These are phyloP conservation scores for Tortrix viridana DNA, from an alignment of 2,888 invertebrate species.

Conservation along the genomic window DNA sequence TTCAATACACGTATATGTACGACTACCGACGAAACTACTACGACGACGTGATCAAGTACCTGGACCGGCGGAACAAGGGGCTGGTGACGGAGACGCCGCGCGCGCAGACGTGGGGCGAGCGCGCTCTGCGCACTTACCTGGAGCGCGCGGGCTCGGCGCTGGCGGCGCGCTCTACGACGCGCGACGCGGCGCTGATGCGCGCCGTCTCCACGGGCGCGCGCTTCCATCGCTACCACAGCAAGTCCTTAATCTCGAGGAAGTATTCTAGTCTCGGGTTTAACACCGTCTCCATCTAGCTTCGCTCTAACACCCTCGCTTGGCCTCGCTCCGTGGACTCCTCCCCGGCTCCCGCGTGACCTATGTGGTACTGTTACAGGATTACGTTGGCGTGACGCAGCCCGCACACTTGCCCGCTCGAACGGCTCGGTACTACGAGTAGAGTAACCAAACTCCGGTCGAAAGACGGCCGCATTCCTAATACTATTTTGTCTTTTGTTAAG, in stretches of 20 bases:
- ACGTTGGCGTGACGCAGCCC: slow-evolving; percentile 68
- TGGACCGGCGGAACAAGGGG: slow-evolving; percentile 90
- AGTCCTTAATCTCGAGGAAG: slow-evolving; percentile 89
- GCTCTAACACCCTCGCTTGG: slow-evolving; percentile 76
- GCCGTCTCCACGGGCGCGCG: slow-evolving; percentile 87
- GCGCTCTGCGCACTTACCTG: slow-evolving; percentile 89
- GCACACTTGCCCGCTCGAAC: slow-evolving; percentile 45
- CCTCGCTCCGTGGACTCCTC: slow-evolving; percentile 69
- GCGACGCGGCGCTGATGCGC: slow-evolving; percentile 83
- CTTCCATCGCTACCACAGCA: slow-evolving; percentile 90
- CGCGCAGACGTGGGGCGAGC: slow-evolving; percentile 94
- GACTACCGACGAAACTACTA: slow-evolving; percentile 94
- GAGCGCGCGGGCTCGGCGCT: slow-evolving; percentile 88
- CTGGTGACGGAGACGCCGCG: slow-evolving; percentile 88
- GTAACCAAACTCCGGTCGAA: slow-evolving; percentile 56
- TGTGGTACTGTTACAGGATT: slow-evolving; percentile 80
- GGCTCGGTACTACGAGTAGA: slow-evolving; percentile 47
- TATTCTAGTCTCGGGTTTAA: slow-evolving; percentile 85
- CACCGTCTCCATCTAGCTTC: slow-evolving; percentile 79
- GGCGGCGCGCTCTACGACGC: slow-evolving; percentile 85
- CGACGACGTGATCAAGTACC: slow-evolving; percentile 92
- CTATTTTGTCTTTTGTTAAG: slow-evolving; percentile 68
- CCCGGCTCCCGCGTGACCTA: slow-evolving; percentile 68
- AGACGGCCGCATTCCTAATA: slow-evolving; percentile 77
- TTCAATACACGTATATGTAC: slow-evolving; percentile 92